Conservation (phyloP, 2,888 invertebrate genomes). For the Drosophila hamatofila region DNA sequence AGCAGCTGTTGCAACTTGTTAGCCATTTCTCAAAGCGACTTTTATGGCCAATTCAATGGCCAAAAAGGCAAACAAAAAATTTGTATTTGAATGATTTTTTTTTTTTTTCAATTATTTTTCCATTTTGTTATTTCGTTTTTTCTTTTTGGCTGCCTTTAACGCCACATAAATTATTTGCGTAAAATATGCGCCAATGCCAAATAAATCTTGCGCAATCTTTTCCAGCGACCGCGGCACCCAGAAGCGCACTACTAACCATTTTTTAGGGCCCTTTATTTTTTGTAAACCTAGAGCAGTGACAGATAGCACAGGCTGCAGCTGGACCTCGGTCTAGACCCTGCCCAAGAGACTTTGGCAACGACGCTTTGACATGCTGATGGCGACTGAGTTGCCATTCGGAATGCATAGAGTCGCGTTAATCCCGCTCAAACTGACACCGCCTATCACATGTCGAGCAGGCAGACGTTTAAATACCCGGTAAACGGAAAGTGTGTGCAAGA, state of each 20-base stretch:
- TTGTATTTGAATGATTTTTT: slow-evolving; percentile 42
- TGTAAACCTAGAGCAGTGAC: slow-evolving; percentile 9
- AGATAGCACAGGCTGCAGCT: slow-evolving; percentile 1
- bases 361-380: slow-evolving; percentile 30
- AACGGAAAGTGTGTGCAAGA: accelerated
- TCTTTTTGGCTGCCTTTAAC: slow-evolving; percentile 49
- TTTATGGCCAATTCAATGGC: slow-evolving; percentile 71
- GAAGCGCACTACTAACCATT: slow-evolving; percentile 54
- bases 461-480: slow-evolving; percentile 26
- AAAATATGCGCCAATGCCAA: slow-evolving; percentile 79
- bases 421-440: slow-evolving; percentile 60
- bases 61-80: slow-evolving; percentile 19
- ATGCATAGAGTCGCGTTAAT: slow-evolving; percentile 52
- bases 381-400: slow-evolving; percentile 1
- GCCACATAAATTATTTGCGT: slow-evolving; percentile 83
- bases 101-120: slow-evolving; percentile 77
- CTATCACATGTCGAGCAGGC: slow-evolving; percentile 73
- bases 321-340: slow-evolving; percentile 10
- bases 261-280: slow-evolving; percentile 8
- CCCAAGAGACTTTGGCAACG: slow-evolving; percentile 28
- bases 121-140: background rate
- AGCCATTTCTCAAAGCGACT: slow-evolving; percentile 74
- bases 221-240: slow-evolving; percentile 39
- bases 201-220: slow-evolving; percentile 84
- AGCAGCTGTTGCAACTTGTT: slow-evolving; percentile 15